Conservation (phyloP, 2,797 vertebrate genomes). For the Naso thynnoides region DNA sequence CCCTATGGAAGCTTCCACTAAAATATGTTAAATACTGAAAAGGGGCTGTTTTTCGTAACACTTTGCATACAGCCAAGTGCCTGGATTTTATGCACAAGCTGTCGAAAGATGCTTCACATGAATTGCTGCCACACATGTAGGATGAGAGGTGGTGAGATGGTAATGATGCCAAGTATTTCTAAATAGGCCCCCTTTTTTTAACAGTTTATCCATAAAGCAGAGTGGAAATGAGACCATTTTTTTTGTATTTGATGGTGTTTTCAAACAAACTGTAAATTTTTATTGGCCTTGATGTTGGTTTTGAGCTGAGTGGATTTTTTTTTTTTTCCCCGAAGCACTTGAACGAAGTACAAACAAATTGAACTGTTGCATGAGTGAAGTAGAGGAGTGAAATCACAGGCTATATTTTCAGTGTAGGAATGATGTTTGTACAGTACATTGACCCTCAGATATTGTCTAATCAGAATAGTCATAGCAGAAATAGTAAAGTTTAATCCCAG, state of each 20-base stretch:
- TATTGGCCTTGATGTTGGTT: constrained; percentile 29
- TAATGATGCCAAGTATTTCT: constrained; percentile 38
- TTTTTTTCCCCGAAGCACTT: neutral
- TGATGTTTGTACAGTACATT: neutral
- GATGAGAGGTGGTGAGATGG: constrained; percentile 34
- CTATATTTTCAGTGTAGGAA: neutral
- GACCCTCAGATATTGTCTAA: neutral
- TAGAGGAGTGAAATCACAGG: neutral
- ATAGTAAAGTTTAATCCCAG: neutral
- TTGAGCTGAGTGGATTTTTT: neutral
- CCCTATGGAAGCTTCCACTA: constrained; percentile 38
- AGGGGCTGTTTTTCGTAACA: constrained; percentile 38
- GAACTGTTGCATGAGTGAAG: neutral
- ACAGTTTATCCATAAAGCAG: constrained; percentile 18
- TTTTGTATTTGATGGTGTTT: constrained; percentile 35
- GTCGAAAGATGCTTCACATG: constrained; percentile 55
- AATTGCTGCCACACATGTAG: constrained; percentile 45
- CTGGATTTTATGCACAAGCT: constrained; percentile 44
- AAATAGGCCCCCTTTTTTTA: constrained; percentile 6
- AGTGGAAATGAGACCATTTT: constrained; percentile 16
- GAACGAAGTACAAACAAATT: neutral
- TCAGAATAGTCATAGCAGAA: neutral
- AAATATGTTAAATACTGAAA: constrained; percentile 50
- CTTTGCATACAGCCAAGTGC: constrained; percentile 44
- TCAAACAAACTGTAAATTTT: constrained; percentile 28